phyloP scores from a whole-genome alignment of 2,797 vertebrate genomes.

The Podargus strigoides region DNA sequence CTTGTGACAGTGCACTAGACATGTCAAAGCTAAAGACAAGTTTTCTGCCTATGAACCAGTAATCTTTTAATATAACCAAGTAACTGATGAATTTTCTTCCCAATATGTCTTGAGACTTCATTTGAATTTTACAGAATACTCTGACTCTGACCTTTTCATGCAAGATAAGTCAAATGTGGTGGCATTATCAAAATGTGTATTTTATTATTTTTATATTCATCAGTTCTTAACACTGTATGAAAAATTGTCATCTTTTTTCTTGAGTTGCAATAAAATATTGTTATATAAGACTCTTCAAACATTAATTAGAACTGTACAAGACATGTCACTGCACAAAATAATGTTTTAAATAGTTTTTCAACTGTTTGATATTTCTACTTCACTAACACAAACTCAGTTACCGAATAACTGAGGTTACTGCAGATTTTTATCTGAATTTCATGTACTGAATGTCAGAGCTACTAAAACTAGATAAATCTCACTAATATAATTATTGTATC shows the following conservation, averaged over 20 bases:
- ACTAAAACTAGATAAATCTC: background rate
- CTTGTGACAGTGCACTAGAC: background rate
- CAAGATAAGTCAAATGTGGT: constrained; percentile 51
- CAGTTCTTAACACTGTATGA: background rate
- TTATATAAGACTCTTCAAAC: constrained; percentile 8
- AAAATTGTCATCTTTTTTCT: background rate
- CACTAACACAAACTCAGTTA: background rate
- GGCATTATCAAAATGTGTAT: constrained; percentile 44
- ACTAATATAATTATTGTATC: background rate
- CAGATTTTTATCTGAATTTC: background rate
- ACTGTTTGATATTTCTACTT: background rate
- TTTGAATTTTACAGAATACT: constrained; percentile 43
- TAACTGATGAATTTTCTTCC: constrained; percentile 19
- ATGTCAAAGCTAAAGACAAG: background rate
- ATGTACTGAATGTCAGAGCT: background rate
- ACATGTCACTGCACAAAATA: background rate
- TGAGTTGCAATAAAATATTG: constrained; percentile 14
- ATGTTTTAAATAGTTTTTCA: background rate
- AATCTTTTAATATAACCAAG: constrained; percentile 33
- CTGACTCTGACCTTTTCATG: constrained; percentile 57
- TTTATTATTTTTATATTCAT: constrained; percentile 60
- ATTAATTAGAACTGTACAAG: constrained; percentile 5
- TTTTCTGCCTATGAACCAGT: background rate
- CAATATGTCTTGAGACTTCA: constrained; percentile 23
- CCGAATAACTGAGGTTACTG: background rate